Evolutionary conservation across 2,113 vertebrate genomes (phyloP).

Genomic region (Chunga burmeisteri): DNA sequence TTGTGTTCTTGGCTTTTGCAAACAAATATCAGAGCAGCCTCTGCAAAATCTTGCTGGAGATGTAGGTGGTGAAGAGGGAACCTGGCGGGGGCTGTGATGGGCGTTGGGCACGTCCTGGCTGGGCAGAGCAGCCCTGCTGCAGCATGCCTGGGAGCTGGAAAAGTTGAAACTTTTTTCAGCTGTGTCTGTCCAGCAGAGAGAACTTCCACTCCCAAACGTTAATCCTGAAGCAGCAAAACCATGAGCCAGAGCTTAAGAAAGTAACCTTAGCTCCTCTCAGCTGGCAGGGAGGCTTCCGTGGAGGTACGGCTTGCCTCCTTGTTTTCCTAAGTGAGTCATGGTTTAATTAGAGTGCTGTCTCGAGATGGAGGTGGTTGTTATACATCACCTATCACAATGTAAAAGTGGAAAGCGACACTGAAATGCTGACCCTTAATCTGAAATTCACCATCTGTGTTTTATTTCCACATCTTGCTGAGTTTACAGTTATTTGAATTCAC

Average conservation of each 20-base stretch:
- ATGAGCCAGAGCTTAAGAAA: accelerated
- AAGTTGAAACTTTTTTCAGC: not conserved
- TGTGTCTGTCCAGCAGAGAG: not conserved
- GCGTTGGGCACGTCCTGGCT: not conserved
- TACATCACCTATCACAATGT: slow-evolving; percentile 24
- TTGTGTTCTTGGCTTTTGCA: not conserved
- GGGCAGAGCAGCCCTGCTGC: not conserved
- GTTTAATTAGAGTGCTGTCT: not conserved
- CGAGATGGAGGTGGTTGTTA: slow-evolving; percentile 29
- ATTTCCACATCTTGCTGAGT: slow-evolving; percentile 67
- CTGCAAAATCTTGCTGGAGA: not conserved
- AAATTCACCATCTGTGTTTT: slow-evolving; percentile 63
- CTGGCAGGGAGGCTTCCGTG: not conserved
- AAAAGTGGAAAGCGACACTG: slow-evolving; percentile 33
- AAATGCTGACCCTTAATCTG: slow-evolving; percentile 29
- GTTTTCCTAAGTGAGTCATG: slow-evolving; percentile 42
- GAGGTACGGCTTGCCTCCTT: slow-evolving; percentile 1
- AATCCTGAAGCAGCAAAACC: not conserved
- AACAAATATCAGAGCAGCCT: not conserved
- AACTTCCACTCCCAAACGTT: not conserved
- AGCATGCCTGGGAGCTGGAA: not conserved
- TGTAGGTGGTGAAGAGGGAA: not conserved
- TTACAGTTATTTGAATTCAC: slow-evolving; percentile 66
- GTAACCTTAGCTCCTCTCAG: not conserved
- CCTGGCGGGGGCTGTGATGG: not conserved